Evolutionary conservation across 2,797 vertebrate genomes (phyloP), one percentile per base, ranked within the genome.

Genomic region (Ambastaia sidthimunki): DNA sequence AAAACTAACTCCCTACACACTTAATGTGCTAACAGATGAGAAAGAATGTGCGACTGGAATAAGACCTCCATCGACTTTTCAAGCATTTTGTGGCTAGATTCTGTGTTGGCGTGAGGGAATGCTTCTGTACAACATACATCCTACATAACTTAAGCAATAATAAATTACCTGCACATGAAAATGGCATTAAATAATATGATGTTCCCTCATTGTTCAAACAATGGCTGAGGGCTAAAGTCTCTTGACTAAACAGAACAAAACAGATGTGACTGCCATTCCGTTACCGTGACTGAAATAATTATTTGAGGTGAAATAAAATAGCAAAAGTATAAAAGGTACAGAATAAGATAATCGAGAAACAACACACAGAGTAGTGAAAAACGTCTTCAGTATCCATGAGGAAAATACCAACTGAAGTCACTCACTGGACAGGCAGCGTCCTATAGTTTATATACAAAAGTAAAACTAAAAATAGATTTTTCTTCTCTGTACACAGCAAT

Each of bases 401-500:
- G 90, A 96, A 96, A 95, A 95, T 95, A 95, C 92, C 87, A 95
- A 95, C 94, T 93, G 94, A 96, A 96, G 95, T 91, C 92, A 93
- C 94, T 94, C 93, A 96, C 93, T 90, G 96, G 92, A 93, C 94
- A 96, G 93, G 95, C 95, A 95, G 91, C 80, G 96, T 97, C 95
- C 96, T 94, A 95, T 82, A 93, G 95, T 98, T 96, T 98, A 98
- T 98, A 95, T 98, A 98, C 97, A 99, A 97, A 98, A 96, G 96
- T 99, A 96, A 97, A 97, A 98, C 97, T 96, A 96, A 99, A 99
- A 99, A 99, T 99, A 99, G 96, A 99, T 97, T 98, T 87, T 96
- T 98, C 95, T 97, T 98, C 97, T 99, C 97, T 99, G 97, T 99
- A 99, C 97, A 98, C 94, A 93, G 97, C 94, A 93, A 93, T 94